Conservation (phyloP, 2,888 invertebrate genomes). For the Synanthedon vespiformis region DNA sequence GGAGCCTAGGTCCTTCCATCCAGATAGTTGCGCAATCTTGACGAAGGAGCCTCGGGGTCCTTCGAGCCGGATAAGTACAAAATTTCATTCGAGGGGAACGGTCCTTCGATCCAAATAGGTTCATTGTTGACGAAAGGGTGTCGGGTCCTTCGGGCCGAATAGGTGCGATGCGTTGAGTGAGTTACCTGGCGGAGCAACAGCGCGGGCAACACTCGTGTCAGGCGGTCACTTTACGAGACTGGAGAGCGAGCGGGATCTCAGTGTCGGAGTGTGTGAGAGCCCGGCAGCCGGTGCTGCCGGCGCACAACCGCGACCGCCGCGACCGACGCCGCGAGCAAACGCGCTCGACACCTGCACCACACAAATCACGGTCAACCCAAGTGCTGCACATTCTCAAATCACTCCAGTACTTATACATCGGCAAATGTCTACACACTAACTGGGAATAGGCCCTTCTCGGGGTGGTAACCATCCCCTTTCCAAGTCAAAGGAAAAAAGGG, state of each 20-base stretch:
- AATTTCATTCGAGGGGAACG: no score
- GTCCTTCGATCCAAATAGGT: neutral
- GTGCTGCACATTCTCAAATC: no score
- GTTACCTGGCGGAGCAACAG: conserved; percentile 10
- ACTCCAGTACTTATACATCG: no score
- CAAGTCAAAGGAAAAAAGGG: no score
- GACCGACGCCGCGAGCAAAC: conserved; percentile 61
- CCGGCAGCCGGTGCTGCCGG: conserved; percentile 51
- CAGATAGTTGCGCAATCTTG: neutral
- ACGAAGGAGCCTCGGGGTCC: no score
- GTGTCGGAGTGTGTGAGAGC: conserved; percentile 60
- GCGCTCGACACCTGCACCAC: conserved; percentile 47
- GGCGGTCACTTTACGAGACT: conserved; percentile 68
- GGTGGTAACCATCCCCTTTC: no score
- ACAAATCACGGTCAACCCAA: neutral
- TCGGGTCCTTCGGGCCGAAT: neutral
- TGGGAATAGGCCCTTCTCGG: no score
- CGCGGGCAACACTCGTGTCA: conserved; percentile 25
- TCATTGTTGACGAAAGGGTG: no score
- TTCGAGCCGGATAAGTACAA: neutral
- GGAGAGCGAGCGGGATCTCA: conserved; percentile 68
- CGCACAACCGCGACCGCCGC: conserved; percentile 61
- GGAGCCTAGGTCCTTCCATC: no score
- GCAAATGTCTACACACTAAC: no score
- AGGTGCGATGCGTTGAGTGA: neutral